These are phyloP conservation scores for Falco cherrug DNA, from an alignment of 2,797 vertebrate genomes.

Conservation along the genomic window DNA sequence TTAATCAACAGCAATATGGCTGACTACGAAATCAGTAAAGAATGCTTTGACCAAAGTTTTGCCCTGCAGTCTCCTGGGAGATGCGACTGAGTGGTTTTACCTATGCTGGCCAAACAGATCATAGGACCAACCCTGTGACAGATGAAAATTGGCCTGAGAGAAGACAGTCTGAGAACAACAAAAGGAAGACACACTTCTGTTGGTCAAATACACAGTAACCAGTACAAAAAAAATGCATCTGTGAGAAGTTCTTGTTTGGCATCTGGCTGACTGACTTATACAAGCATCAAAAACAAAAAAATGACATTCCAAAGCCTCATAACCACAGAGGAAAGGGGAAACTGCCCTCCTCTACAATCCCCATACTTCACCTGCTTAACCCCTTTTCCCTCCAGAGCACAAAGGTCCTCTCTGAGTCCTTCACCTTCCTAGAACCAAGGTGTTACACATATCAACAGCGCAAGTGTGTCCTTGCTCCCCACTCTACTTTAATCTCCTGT, in stretches of 20 bases:
- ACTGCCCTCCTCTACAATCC: fast-evolving
- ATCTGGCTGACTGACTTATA: neutral
- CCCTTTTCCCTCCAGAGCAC: neutral
- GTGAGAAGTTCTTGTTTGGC: neutral
- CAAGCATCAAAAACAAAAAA: neutral
- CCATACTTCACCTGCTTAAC: neutral
- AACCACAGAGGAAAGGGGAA: neutral
- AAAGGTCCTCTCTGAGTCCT: neutral
- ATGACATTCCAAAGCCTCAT: neutral
- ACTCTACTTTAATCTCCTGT: neutral
- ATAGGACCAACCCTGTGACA: neutral
- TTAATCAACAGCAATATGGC: neutral
- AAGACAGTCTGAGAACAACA: neutral
- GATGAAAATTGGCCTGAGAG: neutral
- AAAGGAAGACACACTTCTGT: neutral
- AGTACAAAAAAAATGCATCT: neutral
- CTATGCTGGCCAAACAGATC: neutral
- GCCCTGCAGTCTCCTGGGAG: neutral
- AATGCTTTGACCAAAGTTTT: neutral
- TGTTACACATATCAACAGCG: fast-evolving
- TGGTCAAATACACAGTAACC: neutral
- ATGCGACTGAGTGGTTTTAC: neutral
- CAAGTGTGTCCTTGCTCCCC: neutral
- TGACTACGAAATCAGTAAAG: neutral
- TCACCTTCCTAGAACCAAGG: neutral